Base-by-base conservation (phyloP, 2,888 invertebrate genomes). In the Heteromurus nitidus region DNA sequence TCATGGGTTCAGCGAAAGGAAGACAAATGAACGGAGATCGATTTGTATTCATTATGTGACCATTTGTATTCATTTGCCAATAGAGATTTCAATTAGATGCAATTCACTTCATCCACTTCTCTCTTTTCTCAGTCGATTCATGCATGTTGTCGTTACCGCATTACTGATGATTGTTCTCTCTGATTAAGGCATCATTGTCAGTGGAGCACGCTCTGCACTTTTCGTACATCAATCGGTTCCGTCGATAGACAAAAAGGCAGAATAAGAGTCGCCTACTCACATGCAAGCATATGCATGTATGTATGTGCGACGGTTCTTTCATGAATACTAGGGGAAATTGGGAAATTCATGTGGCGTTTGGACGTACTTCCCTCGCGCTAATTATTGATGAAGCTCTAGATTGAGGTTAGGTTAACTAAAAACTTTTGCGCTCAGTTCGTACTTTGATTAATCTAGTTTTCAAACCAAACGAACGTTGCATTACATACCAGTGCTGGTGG, bases 31-130 rank as follows among this genome's bases (percentile, higher is more conserved):
- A 53, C 62, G 47, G 7, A 69, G 53, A 64, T 62, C 70, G 77
- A 77, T 77, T 77, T 77, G 77, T 77, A 53, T 77, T 70, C 70
- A 77, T 77, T 70, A 77, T 62, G 64, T 50, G 36, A 50, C 62
- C 64, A 77, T 77, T 77, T 77, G 77, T 77, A 77, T 70, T 77
- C 77, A 70, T 77, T 77, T 77, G 70, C 62, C 77, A 77, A 77
- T 47, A 58, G 31, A 47, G 55, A 70, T 70, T 70, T 77, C 31
- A 20, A 22, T 68, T 60, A 77, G 77, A 47, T 50, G 68, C 55
- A 67, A 53, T 58, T 58, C 77, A 69, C 50, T 69, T 69, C 36
- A 76, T 62, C 50, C 62, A 76, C 69, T 67, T 68, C 68, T 50
- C 31, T 42, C 60, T 62, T 36, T 67, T 20, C 50, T 50, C 67